phyloP scores from a whole-genome alignment of 2,797 vertebrate species.

The Sternarchorhynchus goeldii region DNA sequence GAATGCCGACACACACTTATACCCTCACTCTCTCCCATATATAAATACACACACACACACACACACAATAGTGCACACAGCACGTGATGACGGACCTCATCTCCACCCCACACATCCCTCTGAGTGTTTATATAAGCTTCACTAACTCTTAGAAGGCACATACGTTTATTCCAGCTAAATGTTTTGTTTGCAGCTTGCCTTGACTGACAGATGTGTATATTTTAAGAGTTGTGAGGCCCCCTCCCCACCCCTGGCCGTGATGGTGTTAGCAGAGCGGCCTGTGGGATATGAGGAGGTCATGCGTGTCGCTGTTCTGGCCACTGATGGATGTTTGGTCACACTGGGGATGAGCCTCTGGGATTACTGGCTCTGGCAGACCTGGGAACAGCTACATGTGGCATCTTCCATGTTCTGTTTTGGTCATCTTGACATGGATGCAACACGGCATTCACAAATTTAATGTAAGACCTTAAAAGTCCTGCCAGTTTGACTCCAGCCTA shows the following conservation, averaged over 20 bases:
- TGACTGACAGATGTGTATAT: slow-evolving; percentile 59
- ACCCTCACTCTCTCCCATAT: not conserved
- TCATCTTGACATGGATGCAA: slow-evolving; percentile 29
- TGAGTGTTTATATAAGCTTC: slow-evolving; percentile 28
- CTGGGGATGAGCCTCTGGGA: slow-evolving; percentile 45
- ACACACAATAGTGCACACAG: not conserved
- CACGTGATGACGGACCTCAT: slow-evolving; percentile 1
- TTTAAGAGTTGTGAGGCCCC: slow-evolving; percentile 45
- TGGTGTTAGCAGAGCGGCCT: slow-evolving; percentile 48
- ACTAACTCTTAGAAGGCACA: slow-evolving; percentile 37
- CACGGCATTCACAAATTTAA: slow-evolving; percentile 34
- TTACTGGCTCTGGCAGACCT: slow-evolving; percentile 30
- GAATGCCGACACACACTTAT: slow-evolving; percentile 1
- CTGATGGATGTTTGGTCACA: slow-evolving; percentile 53
- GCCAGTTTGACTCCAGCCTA: slow-evolving; percentile 4
- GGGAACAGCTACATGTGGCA: slow-evolving; percentile 38
- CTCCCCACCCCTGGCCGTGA: slow-evolving; percentile 43
- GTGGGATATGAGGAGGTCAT: slow-evolving; percentile 47
- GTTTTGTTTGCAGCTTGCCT: slow-evolving; percentile 50
- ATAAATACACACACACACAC: slow-evolving; percentile 21
- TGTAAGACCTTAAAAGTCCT: slow-evolving; percentile 17
- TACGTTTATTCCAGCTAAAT: slow-evolving; percentile 44
- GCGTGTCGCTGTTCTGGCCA: slow-evolving; percentile 43
- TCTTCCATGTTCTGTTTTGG: slow-evolving; percentile 40
- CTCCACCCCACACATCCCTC: not conserved